Percentiles rank a stretch among this genome's conserved stretches.
These are phyloP conservation scores for Sarcophaga subvicina DNA, from an alignment of 2,888 invertebrate species.

Conservation along the genomic window DNA sequence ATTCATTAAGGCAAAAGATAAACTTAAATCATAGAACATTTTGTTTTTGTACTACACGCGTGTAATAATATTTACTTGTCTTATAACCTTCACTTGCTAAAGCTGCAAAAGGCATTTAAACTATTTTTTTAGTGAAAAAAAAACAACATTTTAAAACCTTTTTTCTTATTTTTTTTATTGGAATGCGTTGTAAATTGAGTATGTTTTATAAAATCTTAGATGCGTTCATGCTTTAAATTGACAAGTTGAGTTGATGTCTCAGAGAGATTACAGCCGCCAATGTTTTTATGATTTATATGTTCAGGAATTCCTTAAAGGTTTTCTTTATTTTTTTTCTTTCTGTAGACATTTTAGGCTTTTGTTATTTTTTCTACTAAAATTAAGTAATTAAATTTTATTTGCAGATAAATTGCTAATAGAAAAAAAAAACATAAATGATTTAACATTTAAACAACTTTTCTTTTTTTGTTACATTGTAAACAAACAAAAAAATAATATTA, in stretches of 20 bases:
- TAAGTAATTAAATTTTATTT: constrained; percentile 44
- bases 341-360: not conserved
- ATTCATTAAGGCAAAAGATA: constrained; percentile 3
- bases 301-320: constrained; percentile 34
- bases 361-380: constrained; percentile 11
- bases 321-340: not conserved
- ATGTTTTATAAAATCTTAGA: constrained; percentile 32
- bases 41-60: constrained; percentile 11
- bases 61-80: constrained; percentile 10
- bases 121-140: constrained; percentile 10
- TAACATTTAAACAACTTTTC: constrained; percentile 10
- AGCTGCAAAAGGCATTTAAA: constrained; percentile 42
- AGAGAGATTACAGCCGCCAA: constrained; percentile 31
- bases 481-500: not conserved
- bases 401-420: constrained; percentile 10
- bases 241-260: constrained; percentile 53
- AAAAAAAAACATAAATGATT: not conserved
- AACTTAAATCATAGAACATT: constrained; percentile 57
- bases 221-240: constrained; percentile 54
- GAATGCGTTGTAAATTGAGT: not conserved
- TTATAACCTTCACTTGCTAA: constrained; percentile 53
- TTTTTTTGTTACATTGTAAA: not conserved
- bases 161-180: not conserved
- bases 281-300: constrained; percentile 36
- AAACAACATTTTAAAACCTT: not conserved